Base-by-base conservation (phyloP, 2,797 vertebrate genomes). In the Bufotes viridis region DNA sequence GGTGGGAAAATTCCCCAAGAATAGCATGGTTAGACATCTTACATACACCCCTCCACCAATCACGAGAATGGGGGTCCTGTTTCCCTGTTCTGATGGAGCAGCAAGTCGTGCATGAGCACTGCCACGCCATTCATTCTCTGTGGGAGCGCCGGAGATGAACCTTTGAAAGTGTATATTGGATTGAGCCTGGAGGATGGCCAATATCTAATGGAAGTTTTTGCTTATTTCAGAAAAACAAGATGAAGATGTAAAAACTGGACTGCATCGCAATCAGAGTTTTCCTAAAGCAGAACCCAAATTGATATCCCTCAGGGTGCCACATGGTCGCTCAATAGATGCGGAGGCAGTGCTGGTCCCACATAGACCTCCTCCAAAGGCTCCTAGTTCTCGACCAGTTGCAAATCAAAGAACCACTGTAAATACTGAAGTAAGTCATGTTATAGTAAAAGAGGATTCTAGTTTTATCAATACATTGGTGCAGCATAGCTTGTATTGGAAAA, bases 331-430 rank as follows among this genome's bases (percentile, higher is more conserved):
- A 7, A 0, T 1, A 0, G 92, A 92, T 0, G 29, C 69, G 58
- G 91, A 78, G 58, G 24, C 79, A 0, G 90, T 3, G n/a, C 89
- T 92, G 1, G 87, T 94, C 51, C 95, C 95, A 78, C 94, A 95
- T 1, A 93, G 95, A 29, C 94, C 95, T 0, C 92, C 94, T 10
- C 95, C 95, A 84, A 93, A 93, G 90, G 94, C 95, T 87, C 95
- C 95, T 11, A 60, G 91, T 29, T 34, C 86, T 0, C 95, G 93
- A 90, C 94, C 93, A 18, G 83, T 90, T 15, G 81, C 92, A 1
- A 89, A 93, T 84, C 93, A 95, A 60, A 94, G 92, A 90, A 91
- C 92, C 0, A 88, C 81, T 83, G 72, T 26, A 65, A 93, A 88
- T 72, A 58, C 7, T 1, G 92, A 90, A 88, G 94, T 95, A 93